Evolutionary conservation across 2,113 vertebrate species (phyloP), one percentile per base, ranked within the genome.

Genomic region (Pituophis catenifer): DNA sequence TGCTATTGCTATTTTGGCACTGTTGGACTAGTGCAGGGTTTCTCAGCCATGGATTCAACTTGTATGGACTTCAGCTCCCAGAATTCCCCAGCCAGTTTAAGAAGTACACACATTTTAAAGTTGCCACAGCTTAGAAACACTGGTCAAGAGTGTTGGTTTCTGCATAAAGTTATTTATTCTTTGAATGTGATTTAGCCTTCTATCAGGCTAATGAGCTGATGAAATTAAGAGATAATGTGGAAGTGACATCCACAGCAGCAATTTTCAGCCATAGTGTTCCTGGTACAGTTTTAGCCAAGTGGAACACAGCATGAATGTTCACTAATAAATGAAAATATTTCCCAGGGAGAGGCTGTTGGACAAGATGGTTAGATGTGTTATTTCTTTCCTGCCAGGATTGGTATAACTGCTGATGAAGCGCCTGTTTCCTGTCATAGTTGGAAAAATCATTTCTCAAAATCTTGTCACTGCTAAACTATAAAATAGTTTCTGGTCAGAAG

Each of bases 401-500:
- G 5, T n/a, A 29, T n/a, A 17, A 89, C 91, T 89, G 54, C 59
- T 50, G 33, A 9, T 81, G 87, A 55, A 33, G 59, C 3, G 8
- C 55, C 24, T 65, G 12, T 8, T 54, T 26, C 58, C 23, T 62
- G 19, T 50, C 75, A n/a, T 12, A 53, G 48, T 11, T 65, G 55
- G 86, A 53, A 65, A 90, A 29, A 90, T 13, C 0, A 86, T 90
- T 93, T 54, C n/a, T 90, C 44, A 90, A 62, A 21, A 8, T n/a
- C 21, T 53, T 90, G 89, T 87, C 57, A 38, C 89, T 33, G n/a
- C 55, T 44, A 52, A 89, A 15, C 57, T 93, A 58, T 86, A 90
- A 90, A 90, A 90, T 26, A 89, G 87, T 88, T 89, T 89, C n/a
- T 89, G 87, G 87, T 38, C 87, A 89, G 33, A 89, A 75, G 52